Base-by-base conservation (phyloP, 2,113 vertebrate genomes). In the Zosterops hypoxanthus region DNA sequence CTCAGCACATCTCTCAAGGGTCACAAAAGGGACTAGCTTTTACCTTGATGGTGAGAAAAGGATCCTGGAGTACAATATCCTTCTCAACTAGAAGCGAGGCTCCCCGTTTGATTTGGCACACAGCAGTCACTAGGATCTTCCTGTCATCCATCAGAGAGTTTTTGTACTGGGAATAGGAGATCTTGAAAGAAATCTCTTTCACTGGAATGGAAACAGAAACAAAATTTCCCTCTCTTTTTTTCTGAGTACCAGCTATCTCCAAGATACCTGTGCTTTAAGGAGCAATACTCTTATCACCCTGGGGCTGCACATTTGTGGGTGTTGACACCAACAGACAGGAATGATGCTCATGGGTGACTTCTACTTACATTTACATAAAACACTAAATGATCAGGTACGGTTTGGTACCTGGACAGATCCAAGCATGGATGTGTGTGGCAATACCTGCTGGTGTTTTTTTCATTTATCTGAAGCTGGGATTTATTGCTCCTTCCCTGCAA, bases 101-200 rank as follows among this genome's bases (percentile, higher is more conserved):
- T 90, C 68, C 95, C 6, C 14, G 60, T 70, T 88, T 94, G 63
- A 19, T 57, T 53, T 97, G 72, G 71, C 95, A 96, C 42, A 98
- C 1, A 24, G 95, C 98, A 9, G 96, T 95, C 25, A 98, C 73
- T 25, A 97, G 97, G 91, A 98, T 96, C 90, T 92, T 98, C 88
- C 97, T 97, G 78, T 93, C 87, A 16, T 94, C 66, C 76, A 64
- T 4, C 94, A 98, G 95, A 68, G 65, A 73, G 52, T 83, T 87
- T 47, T 94, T 79, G 34, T 98, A 98, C 36, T 71, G 52, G 6
- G 81, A 64, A 79, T 97, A 98, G 11, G 95, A 86, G 52, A 98
- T 97, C 72, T 44, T 53, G 83, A 98, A 87, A 22, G 97, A 86
- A 56, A 98, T 53, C 5, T 36, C 64, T 82, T 97, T 91, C 41